Percentiles rank a stretch among this genome's conserved stretches.
These are phyloP conservation scores for Xerus inauris DNA, from an alignment of 2,113 vertebrate species.

Conservation along the genomic window DNA sequence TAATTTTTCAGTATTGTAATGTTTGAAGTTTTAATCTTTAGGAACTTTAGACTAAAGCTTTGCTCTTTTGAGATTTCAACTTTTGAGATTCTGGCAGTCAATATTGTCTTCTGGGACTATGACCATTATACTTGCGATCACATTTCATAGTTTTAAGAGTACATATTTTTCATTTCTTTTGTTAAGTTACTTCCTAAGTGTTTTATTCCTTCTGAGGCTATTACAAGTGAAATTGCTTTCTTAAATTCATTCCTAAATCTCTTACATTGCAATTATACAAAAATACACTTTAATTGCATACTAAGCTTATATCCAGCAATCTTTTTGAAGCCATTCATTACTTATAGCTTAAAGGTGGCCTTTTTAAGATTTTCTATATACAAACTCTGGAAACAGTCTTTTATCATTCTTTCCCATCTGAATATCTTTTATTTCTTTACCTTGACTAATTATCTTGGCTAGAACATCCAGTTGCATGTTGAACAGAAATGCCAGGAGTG, in stretches of 20 bases:
- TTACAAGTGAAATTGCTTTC: background rate
- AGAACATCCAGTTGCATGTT: background rate
- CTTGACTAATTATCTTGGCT: background rate
- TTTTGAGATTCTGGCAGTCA: background rate
- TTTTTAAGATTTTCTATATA: background rate
- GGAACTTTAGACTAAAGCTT: background rate
- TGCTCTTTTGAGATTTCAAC: background rate
- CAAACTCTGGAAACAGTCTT: background rate
- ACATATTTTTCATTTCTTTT: background rate
- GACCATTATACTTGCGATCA: background rate
- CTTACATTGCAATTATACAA: background rate
- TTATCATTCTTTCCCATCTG: background rate
- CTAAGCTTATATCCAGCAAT: background rate
- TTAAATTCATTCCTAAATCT: background rate
- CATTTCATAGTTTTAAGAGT: background rate
- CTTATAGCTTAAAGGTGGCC: background rate
- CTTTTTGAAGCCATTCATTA: background rate
- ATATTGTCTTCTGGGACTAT: background rate
- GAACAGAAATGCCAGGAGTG: too few relatives aligned
- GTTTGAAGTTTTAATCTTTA: background rate
- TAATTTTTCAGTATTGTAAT: background rate
- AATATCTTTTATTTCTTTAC: background rate
- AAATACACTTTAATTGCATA: background rate
- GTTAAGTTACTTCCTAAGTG: background rate
- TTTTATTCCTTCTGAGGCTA: background rate